These are phyloP conservation scores for Pissodes strobi DNA, from an alignment of 1,140 invertebrate genomes.

Conservation along the genomic window DNA sequence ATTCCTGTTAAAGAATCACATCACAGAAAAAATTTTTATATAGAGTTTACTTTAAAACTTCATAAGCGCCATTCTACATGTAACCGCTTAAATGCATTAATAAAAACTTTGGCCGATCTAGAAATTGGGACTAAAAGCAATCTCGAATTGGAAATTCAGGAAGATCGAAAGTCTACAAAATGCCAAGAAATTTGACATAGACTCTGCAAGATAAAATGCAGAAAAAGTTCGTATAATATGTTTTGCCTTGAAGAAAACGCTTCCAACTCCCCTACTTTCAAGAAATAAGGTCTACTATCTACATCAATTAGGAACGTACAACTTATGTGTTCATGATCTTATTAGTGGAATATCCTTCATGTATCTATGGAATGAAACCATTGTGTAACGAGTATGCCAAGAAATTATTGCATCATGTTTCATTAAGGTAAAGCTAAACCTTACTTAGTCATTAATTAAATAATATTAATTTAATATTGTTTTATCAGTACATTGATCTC, in stretches of 20 bases:
- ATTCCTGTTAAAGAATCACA: too few relatives aligned
- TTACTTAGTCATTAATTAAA: too few relatives aligned
- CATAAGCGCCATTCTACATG: background rate
- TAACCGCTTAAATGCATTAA: background rate
- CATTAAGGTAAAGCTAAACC: too few relatives aligned
- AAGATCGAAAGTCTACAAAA: background rate
- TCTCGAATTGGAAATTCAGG: background rate
- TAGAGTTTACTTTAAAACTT: background rate
- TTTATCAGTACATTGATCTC: too few relatives aligned
- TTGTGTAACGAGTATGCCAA: background rate
- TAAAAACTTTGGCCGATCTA: background rate
- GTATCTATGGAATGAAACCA: background rate
- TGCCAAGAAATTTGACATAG: slow-evolving; percentile 6
- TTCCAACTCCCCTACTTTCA: background rate
- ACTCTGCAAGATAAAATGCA: slow-evolving; percentile 6
- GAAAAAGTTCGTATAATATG: slow-evolving; percentile 5
- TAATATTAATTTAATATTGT: too few relatives aligned
- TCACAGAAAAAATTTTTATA: background rate
- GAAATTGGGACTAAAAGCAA: slow-evolving; percentile 1
- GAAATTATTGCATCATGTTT: background rate
- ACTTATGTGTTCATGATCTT: too few relatives aligned
- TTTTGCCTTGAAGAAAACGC: slow-evolving; percentile 1
- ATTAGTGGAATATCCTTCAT: too few relatives aligned
- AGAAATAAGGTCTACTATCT: too few relatives aligned
- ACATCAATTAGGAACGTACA: background rate